Evolutionary conservation across 2,888 invertebrate species (phyloP).

Genomic region (Ceratothoa steindachneri): DNA sequence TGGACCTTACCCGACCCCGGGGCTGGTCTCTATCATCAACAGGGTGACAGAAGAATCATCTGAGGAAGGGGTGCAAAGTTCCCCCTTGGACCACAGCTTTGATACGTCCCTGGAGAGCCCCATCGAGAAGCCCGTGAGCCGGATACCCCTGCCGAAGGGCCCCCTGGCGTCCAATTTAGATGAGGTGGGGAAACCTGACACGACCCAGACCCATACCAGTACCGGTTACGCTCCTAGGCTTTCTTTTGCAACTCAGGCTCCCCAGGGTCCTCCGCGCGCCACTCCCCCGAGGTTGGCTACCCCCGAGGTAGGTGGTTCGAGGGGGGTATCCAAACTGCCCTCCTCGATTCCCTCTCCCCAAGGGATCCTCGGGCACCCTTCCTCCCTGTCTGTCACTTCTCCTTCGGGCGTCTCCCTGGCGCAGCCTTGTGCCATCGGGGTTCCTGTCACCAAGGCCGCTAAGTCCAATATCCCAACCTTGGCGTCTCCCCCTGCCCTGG

Average conservation of each 20-base stretch:
- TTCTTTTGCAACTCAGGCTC: not conserved
- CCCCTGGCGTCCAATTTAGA: not conserved
- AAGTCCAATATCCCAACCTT: not conserved
- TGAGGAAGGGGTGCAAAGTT: too few relatives aligned
- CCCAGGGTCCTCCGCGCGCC: not conserved
- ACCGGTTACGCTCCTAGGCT: not conserved
- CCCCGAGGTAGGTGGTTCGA: not conserved
- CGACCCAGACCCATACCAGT: not conserved
- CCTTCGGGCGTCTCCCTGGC: too few relatives aligned
- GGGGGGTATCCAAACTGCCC: not conserved
- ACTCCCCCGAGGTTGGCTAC: not conserved
- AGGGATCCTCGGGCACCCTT: not conserved
- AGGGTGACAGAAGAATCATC: not conserved
- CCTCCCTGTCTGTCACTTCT: not conserved
- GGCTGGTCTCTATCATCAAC: not conserved
- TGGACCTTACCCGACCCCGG: not conserved
- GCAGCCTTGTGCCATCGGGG: not conserved
- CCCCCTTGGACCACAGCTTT: not conserved
- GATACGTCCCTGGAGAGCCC: not conserved
- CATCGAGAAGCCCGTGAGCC: not conserved
- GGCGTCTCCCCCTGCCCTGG: not conserved
- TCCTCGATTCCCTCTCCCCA: not conserved
- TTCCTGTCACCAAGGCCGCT: not conserved
- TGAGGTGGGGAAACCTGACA: not conserved
- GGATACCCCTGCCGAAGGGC: not conserved